Evolutionary conservation across 2,113 vertebrate species (phyloP), one percentile per base, ranked within the genome.

Genomic region (Tachysurus vachellii): DNA sequence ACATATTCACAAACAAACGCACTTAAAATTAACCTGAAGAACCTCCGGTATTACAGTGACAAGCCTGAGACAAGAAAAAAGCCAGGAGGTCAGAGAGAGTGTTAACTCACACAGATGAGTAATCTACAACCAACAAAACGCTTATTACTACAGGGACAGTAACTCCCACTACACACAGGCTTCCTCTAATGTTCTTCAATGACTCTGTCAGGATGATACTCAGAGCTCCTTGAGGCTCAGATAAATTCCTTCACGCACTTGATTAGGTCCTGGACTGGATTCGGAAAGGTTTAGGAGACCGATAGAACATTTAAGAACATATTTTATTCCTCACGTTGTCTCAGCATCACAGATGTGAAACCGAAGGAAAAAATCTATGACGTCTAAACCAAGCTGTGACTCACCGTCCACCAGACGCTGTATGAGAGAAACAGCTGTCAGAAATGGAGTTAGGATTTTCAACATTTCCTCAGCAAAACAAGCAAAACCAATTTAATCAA

Each of bases 111-210:
- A 66, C 53, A 59, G 44, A 76, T n/a, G 56, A 59, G 80, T 76
- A 84, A 84, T 86, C 85, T 88, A 84, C 76, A 86, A 81, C 44
- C n/a, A 68, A 84, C 84, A 84, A 59, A 86, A 86, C 17, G 7
- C 68, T 47, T 84, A 86, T 88, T 82, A 76, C 85, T 82, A 77
- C 75, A 75, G 80, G 47, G 80, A 84, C 80, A 36, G 12, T 12
- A 53, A n/a, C 47, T 81, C 56, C 26, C 21, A 56, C 4, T 62
- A n/a, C 54, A 70, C 83, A 82, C 50, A 2, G 76, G 42, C 61
- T 85, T 71, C 57, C 82, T 82, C 57, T 75, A 56, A 82, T 75
- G 79, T 31, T 53, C 19, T 62, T 64, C 54, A 68, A 31, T 28
- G 86, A 50, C 56, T 77, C 57, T 47, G 57, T 66, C 59, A 76